phyloP scores from a whole-genome alignment of 2,797 vertebrate species.

The Synanceia verrucosa region DNA sequence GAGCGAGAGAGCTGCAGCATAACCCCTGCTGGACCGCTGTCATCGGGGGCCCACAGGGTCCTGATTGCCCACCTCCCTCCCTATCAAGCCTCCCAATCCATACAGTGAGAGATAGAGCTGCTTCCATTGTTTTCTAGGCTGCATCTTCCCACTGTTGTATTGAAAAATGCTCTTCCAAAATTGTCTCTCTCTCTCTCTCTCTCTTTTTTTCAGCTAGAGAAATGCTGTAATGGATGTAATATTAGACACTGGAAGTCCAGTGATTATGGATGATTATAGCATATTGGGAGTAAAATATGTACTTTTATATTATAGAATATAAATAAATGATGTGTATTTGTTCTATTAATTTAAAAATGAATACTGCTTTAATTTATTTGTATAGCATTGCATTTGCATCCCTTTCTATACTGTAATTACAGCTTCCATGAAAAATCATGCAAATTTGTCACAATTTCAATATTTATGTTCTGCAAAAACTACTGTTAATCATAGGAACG shows the following conservation, averaged over 20 bases:
- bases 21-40: slow-evolving; percentile 72
- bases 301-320: background rate
- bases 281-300: background rate
- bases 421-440: background rate
- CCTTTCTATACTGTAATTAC: background rate
- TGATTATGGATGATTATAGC: slow-evolving; percentile 32
- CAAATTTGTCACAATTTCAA: background rate
- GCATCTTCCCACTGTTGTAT: slow-evolving; percentile 51
- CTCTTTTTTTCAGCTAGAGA: slow-evolving; percentile 38
- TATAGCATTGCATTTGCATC: background rate
- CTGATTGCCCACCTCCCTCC: slow-evolving; percentile 73
- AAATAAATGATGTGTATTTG: background rate
- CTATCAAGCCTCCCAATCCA: slow-evolving; percentile 64
- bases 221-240: slow-evolving; percentile 52
- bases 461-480: background rate
- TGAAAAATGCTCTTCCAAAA: slow-evolving; percentile 58
- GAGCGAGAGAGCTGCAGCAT: slow-evolving; percentile 49
- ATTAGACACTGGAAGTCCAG: slow-evolving; percentile 20
- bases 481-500: background rate
- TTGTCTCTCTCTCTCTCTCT: slow-evolving; percentile 27
- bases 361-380: background rate
- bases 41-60: slow-evolving; percentile 57
- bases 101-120: slow-evolving; percentile 59
- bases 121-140: slow-evolving; percentile 65
- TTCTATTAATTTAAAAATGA: background rate